A percentile compares a stretch with the other conserved stretches of the same genome.
Evolutionary conservation across 1,140 invertebrate genomes (phyloP).

Genomic region (Nautilus pompilius): DNA sequence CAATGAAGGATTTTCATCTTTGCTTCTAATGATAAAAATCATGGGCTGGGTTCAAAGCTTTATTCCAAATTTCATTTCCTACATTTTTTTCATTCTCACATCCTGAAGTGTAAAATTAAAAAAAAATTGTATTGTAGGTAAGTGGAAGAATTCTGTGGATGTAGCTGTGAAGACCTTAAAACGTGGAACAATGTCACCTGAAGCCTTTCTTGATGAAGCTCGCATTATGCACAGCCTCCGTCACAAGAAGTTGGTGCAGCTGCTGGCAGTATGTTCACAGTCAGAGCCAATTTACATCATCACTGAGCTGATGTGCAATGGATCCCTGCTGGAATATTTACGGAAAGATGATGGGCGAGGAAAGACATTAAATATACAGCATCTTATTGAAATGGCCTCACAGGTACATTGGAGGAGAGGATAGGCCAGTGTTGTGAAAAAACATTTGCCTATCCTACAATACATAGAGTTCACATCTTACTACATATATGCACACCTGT

Average conservation of each 20-base stretch:
- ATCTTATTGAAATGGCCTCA: constrained; percentile 90
- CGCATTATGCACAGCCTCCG: constrained; percentile 96
- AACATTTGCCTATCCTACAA: no score
- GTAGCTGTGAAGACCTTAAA: constrained; percentile 92
- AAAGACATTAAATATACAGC: constrained; percentile 72
- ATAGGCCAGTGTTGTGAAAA: no score
- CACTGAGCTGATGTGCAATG: constrained; percentile 98
- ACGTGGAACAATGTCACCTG: constrained; percentile 85
- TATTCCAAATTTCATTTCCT: no score
- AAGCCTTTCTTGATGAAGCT: constrained; percentile 96
- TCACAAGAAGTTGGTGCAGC: constrained; percentile 94
- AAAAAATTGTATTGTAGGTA: constrained; percentile 59
- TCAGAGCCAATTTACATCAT: constrained; percentile 99
- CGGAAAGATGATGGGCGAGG: constrained; percentile 64
- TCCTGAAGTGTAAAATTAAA: no score
- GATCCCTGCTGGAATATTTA: constrained; percentile 76
- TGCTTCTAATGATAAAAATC: no score
- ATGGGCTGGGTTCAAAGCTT: no score
- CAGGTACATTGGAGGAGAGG: no score
- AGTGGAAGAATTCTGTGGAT: constrained; percentile 84
- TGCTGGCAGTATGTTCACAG: constrained; percentile 97
- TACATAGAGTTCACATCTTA: no score
- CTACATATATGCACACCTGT: no score
- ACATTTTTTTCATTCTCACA: no score
- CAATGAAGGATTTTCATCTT: no score